Evolutionary conservation across 1,140 invertebrate species (phyloP).

Genomic region (Maconellicoccus hirsutus): DNA sequence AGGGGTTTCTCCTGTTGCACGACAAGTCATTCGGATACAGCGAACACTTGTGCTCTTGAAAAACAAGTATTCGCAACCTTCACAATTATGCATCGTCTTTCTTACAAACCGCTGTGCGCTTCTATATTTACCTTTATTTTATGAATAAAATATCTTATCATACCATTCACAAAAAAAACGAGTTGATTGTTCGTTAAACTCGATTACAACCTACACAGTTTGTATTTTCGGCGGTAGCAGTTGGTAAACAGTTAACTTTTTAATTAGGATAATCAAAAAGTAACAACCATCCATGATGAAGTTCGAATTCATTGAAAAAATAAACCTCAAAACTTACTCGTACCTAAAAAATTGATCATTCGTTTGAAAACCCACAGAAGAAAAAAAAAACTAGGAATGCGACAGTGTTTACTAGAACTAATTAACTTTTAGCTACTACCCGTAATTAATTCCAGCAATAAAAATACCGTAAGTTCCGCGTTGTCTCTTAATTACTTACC

Average conservation of each 20-base stretch:
- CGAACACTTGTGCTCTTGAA: too few species aligned
- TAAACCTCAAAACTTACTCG: neutral
- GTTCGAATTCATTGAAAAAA: neutral
- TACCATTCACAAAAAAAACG: too few species aligned
- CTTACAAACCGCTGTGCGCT: too few species aligned
- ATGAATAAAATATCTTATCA: too few species aligned
- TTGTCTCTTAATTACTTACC: neutral
- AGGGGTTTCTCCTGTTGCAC: too few species aligned
- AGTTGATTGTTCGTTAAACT: too few species aligned
- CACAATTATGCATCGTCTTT: too few species aligned
- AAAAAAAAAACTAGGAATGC: neutral
- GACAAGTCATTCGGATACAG: too few species aligned
- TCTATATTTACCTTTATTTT: too few species aligned
- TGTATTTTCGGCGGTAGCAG: neutral
- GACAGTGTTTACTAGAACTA: neutral
- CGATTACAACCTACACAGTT: neutral
- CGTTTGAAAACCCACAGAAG: neutral
- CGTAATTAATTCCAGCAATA: neutral
- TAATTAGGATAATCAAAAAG: neutral
- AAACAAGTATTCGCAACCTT: too few species aligned
- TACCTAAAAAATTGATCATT: neutral
- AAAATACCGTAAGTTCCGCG: neutral
- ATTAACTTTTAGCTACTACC: neutral
- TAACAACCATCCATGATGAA: neutral
- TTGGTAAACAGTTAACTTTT: conserved; percentile 4